phyloP scores from a whole-genome alignment of 2,888 invertebrate species.

The Leptura quadrifasciata region DNA sequence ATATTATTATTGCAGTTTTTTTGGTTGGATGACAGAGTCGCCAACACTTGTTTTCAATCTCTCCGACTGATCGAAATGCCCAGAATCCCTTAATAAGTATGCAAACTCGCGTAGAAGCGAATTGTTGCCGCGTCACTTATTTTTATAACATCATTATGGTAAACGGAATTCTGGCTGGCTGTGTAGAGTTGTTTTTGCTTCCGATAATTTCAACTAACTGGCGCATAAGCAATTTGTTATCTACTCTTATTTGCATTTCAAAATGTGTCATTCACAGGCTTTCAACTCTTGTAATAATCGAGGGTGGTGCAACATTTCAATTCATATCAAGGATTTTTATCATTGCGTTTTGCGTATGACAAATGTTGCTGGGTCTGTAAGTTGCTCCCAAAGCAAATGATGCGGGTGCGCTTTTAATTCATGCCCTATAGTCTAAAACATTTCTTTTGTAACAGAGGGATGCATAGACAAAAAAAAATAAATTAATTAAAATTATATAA shows the following conservation, averaged over 20 bases:
- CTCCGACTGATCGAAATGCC: neutral
- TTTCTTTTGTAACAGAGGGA: no score
- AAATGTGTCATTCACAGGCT: neutral
- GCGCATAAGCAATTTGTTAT: constrained; percentile 3
- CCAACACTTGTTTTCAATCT: neutral
- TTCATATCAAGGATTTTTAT: neutral
- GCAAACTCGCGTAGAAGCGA: neutral
- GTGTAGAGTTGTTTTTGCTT: neutral
- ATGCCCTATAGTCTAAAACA: no score
- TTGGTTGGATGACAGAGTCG: no score
- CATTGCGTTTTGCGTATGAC: neutral
- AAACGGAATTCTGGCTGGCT: neutral
- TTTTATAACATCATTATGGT: neutral
- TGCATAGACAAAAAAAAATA: no score
- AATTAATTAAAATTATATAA: no score
- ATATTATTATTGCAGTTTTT: no score
- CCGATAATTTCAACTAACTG: constrained; percentile 3
- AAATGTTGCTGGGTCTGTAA: neutral
- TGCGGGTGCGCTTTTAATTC: no score
- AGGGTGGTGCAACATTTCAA: neutral
- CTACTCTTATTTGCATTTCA: constrained; percentile 3
- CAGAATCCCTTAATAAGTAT: neutral
- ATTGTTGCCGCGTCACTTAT: constrained; percentile 7
- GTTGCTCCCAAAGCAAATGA: no score
- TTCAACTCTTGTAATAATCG: neutral